Conservation (phyloP, 2,113 vertebrate genomes). For the Vulpes lagopus region DNA sequence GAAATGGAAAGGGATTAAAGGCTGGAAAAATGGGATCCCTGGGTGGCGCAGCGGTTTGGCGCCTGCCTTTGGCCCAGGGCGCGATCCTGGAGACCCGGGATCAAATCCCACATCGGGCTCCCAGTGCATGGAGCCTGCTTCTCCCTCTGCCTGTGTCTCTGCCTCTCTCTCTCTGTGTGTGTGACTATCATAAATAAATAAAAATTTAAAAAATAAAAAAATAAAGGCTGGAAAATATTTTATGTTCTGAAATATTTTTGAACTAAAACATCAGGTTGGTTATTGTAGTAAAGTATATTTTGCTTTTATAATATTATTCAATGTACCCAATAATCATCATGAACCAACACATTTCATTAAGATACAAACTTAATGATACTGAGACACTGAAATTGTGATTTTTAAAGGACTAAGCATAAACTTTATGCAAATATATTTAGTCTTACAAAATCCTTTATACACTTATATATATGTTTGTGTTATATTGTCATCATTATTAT, state of each 20-base stretch:
- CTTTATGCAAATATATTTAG: neutral
- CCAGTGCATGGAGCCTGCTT: too few species aligned
- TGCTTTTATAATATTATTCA: conserved; percentile 37
- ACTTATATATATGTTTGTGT: neutral
- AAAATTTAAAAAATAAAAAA: neutral
- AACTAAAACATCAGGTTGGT: conserved; percentile 26
- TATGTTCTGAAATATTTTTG: conserved; percentile 48
- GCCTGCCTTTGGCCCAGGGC: too few species aligned
- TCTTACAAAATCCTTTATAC: conserved; percentile 32
- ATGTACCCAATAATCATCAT: neutral
- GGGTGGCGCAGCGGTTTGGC: too few species aligned
- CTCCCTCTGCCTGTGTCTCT: too few species aligned
- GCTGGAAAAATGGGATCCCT: neutral
- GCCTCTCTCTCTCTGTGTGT: too few species aligned
- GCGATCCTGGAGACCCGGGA: too few species aligned
- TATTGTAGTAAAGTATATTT: conserved; percentile 50
- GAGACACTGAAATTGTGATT: conserved; percentile 1
- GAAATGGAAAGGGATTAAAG: neutral
- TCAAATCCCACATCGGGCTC: too few species aligned
- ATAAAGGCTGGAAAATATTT: conserved; percentile 1
- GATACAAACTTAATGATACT: conserved; percentile 26
- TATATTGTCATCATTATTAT: conserved; percentile 29
- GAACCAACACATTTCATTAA: conserved; percentile 46
- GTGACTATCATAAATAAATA: too few species aligned
- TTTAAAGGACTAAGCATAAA: conserved; percentile 24